Evolutionary conservation across 1,140 invertebrate species (phyloP).

Genomic region (Aricia agestis): DNA sequence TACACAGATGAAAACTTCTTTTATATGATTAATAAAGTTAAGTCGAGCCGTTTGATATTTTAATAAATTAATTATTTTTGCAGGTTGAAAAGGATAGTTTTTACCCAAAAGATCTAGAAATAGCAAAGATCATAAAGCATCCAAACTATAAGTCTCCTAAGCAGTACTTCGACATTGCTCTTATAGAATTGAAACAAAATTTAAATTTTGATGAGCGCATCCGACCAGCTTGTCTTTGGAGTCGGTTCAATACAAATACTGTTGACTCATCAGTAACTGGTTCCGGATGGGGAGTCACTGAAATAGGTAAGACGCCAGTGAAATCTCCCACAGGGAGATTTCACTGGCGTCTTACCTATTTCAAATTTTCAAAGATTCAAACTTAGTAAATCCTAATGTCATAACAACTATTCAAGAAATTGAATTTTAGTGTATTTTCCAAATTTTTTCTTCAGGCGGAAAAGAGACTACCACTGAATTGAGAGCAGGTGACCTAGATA

Average conservation of each 20-base stretch:
- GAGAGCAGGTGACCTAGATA: conserved; percentile 5
- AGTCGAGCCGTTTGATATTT: background rate
- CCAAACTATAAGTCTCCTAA: conserved; percentile 59
- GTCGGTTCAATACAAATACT: conserved; percentile 17
- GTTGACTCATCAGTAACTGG: conserved; percentile 25
- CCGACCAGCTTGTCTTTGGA: conserved; percentile 45
- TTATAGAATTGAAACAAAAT: conserved; percentile 42
- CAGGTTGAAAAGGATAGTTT: background rate
- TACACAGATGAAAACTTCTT: too few relatives aligned
- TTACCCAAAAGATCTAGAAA: conserved; percentile 31
- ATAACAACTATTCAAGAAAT: background rate
- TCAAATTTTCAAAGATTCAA: background rate
- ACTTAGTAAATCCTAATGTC: background rate
- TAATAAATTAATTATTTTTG: background rate
- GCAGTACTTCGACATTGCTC: conserved; percentile 70
- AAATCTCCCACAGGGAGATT: too few relatives aligned
- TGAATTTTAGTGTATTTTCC: background rate
- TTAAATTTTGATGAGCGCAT: conserved; percentile 32
- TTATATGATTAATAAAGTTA: too few relatives aligned
- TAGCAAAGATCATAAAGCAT: conserved; percentile 62
- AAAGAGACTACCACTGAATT: conserved; percentile 3
- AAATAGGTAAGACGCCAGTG: conserved; percentile 28
- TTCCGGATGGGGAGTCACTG: conserved; percentile 43
- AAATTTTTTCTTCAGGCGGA: background rate
- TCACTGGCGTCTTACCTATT: too few relatives aligned